Evolutionary conservation across 2,888 invertebrate genomes (phyloP).

Genomic region (Ormyrus pomaceus): DNA sequence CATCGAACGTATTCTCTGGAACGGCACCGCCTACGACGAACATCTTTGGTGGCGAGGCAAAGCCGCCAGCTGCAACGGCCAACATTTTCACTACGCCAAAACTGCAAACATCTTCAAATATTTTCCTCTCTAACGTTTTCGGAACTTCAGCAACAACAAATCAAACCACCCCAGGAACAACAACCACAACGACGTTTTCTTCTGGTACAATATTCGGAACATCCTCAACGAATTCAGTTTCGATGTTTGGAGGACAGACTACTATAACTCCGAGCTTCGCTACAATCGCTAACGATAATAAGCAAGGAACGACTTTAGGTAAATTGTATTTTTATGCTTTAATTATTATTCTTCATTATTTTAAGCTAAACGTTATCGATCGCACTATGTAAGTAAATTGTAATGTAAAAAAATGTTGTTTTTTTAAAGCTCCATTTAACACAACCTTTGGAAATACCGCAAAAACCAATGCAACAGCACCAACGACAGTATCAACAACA

Average conservation of each 20-base stretch:
- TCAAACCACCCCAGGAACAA: not conserved
- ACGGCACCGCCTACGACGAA: not conserved
- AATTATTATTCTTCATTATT: not conserved
- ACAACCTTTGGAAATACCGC: conserved; percentile 56
- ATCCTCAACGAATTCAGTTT: not conserved
- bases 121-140: not conserved
- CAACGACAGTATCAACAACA: conserved; percentile 21
- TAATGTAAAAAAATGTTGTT: not conserved
- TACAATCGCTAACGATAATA: not conserved
- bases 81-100: not conserved
- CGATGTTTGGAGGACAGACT: conserved; percentile 36
- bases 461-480: conserved; percentile 29
- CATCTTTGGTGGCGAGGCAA: not conserved
- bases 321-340: not conserved
- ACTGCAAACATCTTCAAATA: not conserved
- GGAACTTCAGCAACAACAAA: no score
- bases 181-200: not conserved
- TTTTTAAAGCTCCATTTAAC: conserved; percentile 21
- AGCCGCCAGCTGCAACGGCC: not conserved
- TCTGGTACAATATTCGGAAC: conserved; percentile 18
- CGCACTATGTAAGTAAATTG: not conserved
- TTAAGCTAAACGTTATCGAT: not conserved
- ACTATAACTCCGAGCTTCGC: conserved; percentile 29
- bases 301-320: conserved; percentile 10
- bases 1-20: not conserved